These are phyloP conservation scores for Haliaeetus leucogaster DNA, from an alignment of 2,113 vertebrate species.

Conservation along the genomic window DNA sequence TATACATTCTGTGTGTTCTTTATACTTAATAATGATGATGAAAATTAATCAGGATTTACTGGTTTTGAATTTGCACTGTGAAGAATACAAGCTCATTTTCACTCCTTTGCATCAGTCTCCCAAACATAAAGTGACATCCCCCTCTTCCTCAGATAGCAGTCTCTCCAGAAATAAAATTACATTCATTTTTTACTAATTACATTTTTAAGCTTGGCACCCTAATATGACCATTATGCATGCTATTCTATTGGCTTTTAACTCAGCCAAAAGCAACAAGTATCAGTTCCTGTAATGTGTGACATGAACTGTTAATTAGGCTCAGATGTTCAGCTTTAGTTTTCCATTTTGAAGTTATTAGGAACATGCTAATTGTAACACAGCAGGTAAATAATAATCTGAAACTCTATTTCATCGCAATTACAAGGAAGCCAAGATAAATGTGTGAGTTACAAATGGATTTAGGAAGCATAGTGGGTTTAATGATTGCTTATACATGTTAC, in stretches of 20 bases:
- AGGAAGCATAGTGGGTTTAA: background rate
- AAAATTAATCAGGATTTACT: background rate
- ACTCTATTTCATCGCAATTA: background rate
- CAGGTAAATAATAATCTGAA: slow-evolving; percentile 32
- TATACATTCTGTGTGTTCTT: background rate
- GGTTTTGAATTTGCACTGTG: background rate
- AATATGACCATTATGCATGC: background rate
- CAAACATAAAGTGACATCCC: background rate
- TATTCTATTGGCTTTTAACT: background rate
- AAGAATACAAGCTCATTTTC: background rate
- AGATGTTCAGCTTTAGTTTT: background rate
- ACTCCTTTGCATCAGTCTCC: background rate
- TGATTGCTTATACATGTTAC: background rate
- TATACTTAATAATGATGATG: background rate
- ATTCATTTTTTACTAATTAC: background rate
- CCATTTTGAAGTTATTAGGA: background rate
- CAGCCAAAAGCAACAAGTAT: background rate
- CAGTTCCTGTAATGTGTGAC: background rate
- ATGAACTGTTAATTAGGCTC: background rate
- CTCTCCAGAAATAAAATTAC: background rate
- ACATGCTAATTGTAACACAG: background rate
- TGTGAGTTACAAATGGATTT: background rate
- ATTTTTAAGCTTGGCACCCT: background rate
- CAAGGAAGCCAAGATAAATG: background rate
- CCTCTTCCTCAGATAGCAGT: background rate